A percentile compares a stretch with the other conserved stretches of the same genome.
Evolutionary conservation across 1,140 invertebrate genomes (phyloP).

Genomic region (Reticulitermes speratus): DNA sequence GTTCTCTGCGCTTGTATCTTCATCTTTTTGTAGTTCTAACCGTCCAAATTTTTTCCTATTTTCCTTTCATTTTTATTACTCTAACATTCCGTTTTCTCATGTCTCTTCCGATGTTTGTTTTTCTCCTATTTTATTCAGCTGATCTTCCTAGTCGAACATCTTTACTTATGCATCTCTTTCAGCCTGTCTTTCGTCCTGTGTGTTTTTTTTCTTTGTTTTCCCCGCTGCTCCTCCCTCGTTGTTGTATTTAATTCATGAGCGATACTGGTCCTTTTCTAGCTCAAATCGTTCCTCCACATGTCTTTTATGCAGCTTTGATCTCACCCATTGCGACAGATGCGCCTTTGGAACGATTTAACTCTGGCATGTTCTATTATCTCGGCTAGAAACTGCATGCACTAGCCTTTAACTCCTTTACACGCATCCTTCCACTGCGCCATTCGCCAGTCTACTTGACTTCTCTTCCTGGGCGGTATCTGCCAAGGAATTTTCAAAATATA

Average conservation of each 20-base stretch:
- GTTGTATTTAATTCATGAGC: neutral
- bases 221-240: neutral
- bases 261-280: neutral
- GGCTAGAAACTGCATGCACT: no score
- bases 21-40: neutral
- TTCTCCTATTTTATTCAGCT: neutral
- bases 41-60: neutral
- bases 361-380: no score
- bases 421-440: no score
- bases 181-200: neutral
- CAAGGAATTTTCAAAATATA: no score
- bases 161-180: neutral
- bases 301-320: neutral
- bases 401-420: no score
- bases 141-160: neutral
- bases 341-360: no score
- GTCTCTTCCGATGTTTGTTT: neutral
- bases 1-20: neutral
- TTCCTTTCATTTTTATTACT: neutral
- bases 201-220: no score
- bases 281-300: neutral
- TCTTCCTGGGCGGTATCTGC: no score
- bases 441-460: no score
- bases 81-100: neutral
- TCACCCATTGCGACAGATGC: neutral